A percentile compares a stretch with the other conserved stretches of the same genome.
These are phyloP conservation scores for Pseudoips prasinana DNA, from an alignment of 2,888 invertebrate genomes.

Conservation along the genomic window DNA sequence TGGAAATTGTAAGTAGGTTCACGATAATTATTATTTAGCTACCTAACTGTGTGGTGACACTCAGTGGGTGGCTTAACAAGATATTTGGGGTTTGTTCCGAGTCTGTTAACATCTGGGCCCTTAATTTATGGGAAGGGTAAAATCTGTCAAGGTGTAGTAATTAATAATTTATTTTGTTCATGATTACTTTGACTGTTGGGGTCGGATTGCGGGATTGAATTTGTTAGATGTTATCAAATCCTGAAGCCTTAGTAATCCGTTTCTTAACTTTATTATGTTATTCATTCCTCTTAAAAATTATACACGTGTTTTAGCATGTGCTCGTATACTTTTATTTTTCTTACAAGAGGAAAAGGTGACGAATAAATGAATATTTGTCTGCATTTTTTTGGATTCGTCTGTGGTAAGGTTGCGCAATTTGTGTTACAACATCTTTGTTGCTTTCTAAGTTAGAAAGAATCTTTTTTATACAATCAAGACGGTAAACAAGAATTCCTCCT, in stretches of 20 bases:
- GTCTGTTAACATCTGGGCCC: conserved; percentile 78
- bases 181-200: conserved; percentile 57
- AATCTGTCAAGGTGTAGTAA: conserved; percentile 70
- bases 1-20: conserved; percentile 17
- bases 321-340: too few relatives aligned
- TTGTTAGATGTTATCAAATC: conserved; percentile 37
- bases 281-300: too few relatives aligned
- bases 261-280: too few relatives aligned
- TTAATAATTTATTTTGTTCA: conserved; percentile 77
- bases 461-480: too few relatives aligned
- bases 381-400: too few relatives aligned
- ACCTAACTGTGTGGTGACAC: conserved; percentile 50
- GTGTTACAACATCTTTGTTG: too few relatives aligned
- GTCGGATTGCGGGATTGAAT: conserved; percentile 38
- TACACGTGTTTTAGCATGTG: too few relatives aligned
- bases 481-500: too few relatives aligned
- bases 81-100: conserved; percentile 76
- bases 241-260: conserved; percentile 23
- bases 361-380: too few relatives aligned
- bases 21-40: conserved; percentile 25
- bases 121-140: conserved; percentile 76
- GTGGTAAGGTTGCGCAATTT: too few relatives aligned
- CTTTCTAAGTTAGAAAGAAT: too few relatives aligned
- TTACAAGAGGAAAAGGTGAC: too few relatives aligned
- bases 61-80: conserved; percentile 75